Evolutionary conservation across 2,113 vertebrate species (phyloP).

Genomic region (Archilochus colubris): DNA sequence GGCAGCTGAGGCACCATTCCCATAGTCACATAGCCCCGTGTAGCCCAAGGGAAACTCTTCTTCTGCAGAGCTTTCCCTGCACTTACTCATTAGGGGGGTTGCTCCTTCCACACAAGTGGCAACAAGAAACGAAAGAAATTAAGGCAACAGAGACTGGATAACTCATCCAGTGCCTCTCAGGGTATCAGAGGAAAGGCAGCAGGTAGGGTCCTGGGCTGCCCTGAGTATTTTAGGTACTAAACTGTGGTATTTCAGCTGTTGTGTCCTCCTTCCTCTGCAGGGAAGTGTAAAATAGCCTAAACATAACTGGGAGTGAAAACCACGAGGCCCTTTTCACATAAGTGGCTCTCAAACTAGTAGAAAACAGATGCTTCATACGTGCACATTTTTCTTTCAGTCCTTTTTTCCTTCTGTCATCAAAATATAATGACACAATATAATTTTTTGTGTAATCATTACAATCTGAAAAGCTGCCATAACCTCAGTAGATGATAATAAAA

Average conservation of each 20-base stretch:
- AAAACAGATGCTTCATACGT: background rate
- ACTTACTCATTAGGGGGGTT: accelerated
- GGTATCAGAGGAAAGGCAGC: background rate
- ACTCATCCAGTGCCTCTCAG: background rate
- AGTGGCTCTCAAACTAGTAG: background rate
- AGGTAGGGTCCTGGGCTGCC: accelerated
- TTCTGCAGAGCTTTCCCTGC: background rate
- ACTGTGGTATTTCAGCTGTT: background rate
- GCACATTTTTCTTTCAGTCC: background rate
- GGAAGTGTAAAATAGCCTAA: background rate
- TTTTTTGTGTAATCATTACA: background rate
- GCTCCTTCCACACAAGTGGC: background rate
- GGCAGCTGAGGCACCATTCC: accelerated
- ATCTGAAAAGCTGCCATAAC: background rate
- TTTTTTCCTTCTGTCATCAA: background rate
- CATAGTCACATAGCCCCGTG: background rate
- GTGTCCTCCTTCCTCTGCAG: background rate
- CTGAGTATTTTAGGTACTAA: background rate
- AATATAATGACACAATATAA: background rate
- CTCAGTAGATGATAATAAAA: background rate
- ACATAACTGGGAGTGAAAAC: background rate
- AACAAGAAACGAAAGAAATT: background rate
- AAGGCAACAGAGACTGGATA: background rate
- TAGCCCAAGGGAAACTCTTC: too few relatives aligned
- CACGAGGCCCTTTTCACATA: background rate